Evolutionary conservation across 30 jellyfish, hydroid and myxozoan genomes (phyloP).

Genomic region (Chrysaora quinquecirrha): DNA sequence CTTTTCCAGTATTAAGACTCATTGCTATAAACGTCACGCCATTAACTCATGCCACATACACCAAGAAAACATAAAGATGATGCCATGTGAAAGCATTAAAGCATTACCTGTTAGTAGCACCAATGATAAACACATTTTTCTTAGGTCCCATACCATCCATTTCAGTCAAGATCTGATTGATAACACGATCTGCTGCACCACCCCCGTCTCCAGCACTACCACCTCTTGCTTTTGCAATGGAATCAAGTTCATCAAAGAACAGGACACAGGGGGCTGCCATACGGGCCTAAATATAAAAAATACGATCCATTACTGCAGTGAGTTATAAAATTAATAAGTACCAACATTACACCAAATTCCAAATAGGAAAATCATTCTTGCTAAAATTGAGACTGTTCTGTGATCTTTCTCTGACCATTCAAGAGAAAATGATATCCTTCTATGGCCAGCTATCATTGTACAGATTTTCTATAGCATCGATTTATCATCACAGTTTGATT

Average conservation of each 20-base stretch:
- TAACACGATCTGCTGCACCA: slow-evolving; percentile 99
- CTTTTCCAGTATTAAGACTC: too few relatives aligned
- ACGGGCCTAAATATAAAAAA: slow-evolving; percentile 81
- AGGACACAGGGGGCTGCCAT: slow-evolving; percentile 99
- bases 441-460: slow-evolving; percentile 69
- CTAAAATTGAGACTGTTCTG: slow-evolving; percentile 8
- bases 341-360: too few relatives aligned
- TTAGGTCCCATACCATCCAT: slow-evolving; percentile 99
- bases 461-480: slow-evolving; percentile 61
- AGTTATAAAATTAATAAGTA: too few relatives aligned
- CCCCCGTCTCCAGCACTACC: slow-evolving; percentile 99
- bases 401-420: slow-evolving; percentile 67
- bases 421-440: slow-evolving; percentile 19
- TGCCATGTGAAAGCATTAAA: too few relatives aligned
- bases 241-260: slow-evolving; percentile 98
- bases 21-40: too few relatives aligned
- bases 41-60: too few relatives aligned
- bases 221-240: slow-evolving; percentile 99
- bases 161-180: slow-evolving; percentile 97
- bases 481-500: slow-evolving; percentile 35
- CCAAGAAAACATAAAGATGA: too few relatives aligned
- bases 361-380: neutral
- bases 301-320: too few relatives aligned
- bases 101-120: slow-evolving; percentile 99
- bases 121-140: slow-evolving; percentile 98